Percentiles rank a stretch among this genome's conserved stretches.
Conservation (phyloP, 2,113 vertebrate genomes). For the Oxyruncus cristatus region DNA sequence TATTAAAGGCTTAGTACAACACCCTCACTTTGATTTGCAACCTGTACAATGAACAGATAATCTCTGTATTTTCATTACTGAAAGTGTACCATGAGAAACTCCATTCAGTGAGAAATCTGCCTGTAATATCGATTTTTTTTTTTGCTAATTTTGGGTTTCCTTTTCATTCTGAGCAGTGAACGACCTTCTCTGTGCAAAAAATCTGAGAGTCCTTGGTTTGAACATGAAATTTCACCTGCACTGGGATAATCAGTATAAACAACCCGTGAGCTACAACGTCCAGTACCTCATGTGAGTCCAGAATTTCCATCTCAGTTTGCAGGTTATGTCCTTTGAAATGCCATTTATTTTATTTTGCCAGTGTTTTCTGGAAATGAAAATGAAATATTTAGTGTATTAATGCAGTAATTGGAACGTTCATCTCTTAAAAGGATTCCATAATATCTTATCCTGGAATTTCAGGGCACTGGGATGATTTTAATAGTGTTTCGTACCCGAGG, state of each 20-base stretch:
- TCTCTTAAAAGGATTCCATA: background rate
- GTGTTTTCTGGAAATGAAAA: background rate
- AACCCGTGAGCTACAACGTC: conserved; percentile 46
- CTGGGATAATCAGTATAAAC: background rate
- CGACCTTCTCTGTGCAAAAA: conserved; percentile 29
- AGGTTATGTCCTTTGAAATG: background rate
- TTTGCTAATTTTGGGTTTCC: background rate
- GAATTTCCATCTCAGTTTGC: background rate
- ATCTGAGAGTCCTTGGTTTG: background rate
- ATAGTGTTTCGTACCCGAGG: background rate
- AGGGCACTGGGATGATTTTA: background rate
- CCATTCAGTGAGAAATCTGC: background rate
- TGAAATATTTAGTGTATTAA: fast-evolving
- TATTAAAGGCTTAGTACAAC: background rate
- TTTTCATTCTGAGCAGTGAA: conserved; percentile 19
- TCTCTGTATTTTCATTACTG: fast-evolving
- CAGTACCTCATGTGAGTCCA: conserved; percentile 68
- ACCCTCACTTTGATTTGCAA: background rate
- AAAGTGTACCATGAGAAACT: background rate
- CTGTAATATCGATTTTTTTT: background rate
- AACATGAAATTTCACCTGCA: conserved; percentile 40
- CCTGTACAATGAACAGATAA: background rate
- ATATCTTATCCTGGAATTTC: background rate
- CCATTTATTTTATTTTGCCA: background rate
- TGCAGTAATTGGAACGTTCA: fast-evolving